Conservation (phyloP, 92 coral and sea anemone species). For the Phymanthus crucifer region DNA sequence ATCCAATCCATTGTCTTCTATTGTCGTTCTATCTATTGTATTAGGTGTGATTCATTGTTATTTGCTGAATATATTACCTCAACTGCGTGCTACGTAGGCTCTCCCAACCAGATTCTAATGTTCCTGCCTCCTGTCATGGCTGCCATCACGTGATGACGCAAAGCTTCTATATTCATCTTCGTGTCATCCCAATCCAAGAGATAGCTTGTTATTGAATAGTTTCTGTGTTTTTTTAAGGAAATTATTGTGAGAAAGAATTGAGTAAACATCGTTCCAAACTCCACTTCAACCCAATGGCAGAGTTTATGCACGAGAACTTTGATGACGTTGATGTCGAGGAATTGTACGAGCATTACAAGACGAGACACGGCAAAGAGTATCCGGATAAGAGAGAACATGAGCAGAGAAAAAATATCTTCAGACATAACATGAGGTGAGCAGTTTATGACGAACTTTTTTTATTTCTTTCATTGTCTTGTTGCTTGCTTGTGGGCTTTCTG, state of each 20-base stretch:
- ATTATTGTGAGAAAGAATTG: slow-evolving; percentile 59
- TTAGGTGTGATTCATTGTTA: no score
- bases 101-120: no score
- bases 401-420: slow-evolving; percentile 74
- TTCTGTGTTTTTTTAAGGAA: slow-evolving; percentile 35
- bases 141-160: no score
- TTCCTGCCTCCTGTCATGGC: no score
- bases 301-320: slow-evolving; percentile 86
- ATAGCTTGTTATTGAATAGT: neutral
- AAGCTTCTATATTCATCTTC: no score
- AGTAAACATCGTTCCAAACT: slow-evolving; percentile 67
- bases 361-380: slow-evolving; percentile 62
- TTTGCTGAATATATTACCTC: no score
- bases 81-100: no score
- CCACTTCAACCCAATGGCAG: slow-evolving; percentile 93
- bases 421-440: slow-evolving; percentile 87
- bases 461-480: no score
- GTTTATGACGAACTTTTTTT: no score
- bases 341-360: slow-evolving; percentile 70
- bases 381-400: slow-evolving; percentile 61
- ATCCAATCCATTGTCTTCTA: no score
- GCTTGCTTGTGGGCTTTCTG: no score
- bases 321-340: slow-evolving; percentile 72
- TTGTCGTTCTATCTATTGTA: no score
- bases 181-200: neutral